Percentiles rank a stretch among this genome's conserved stretches.
Evolutionary conservation across 2,888 invertebrate genomes (phyloP).

Genomic region (Dicycla oo): DNA sequence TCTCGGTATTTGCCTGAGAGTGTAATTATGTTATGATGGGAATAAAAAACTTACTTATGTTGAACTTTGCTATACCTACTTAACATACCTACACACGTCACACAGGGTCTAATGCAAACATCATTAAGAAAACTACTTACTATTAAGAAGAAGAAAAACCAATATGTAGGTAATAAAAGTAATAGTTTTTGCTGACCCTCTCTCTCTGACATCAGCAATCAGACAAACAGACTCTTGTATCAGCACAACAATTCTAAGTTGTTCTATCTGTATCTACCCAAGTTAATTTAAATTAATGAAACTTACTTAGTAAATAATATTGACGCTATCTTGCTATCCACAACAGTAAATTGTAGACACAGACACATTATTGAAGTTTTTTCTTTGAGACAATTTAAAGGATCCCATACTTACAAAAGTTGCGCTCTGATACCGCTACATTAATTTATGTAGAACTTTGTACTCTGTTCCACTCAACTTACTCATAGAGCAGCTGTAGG

Average conservation of each 20-base stretch:
- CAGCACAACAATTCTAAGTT: not conserved
- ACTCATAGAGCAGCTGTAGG: not conserved
- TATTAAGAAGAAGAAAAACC: not conserved
- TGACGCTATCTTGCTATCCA: too few relatives aligned
- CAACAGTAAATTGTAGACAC: not conserved
- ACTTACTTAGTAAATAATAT: not conserved
- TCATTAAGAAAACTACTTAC: not conserved
- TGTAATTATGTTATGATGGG: slow-evolving; percentile 19
- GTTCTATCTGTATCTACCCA: not conserved
- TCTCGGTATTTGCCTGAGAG: not conserved
- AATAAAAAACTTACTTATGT: slow-evolving; percentile 1
- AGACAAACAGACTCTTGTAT: not conserved
- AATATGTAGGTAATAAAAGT: not conserved
- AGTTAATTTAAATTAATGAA: not conserved
- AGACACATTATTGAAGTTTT: slow-evolving; percentile 2
- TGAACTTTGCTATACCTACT: not conserved
- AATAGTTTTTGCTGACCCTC: not conserved
- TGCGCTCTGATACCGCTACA: slow-evolving; percentile 8
- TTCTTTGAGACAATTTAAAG: slow-evolving; percentile 19
- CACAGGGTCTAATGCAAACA: not conserved
- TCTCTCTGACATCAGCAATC: not conserved
- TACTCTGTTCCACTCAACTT: too few relatives aligned
- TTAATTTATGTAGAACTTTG: too few relatives aligned
- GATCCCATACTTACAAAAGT: slow-evolving; percentile 20
- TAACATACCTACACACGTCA: not conserved